Conservation (phyloP, 92 coral and sea anemone species). For the Pocillopora grandis region DNA sequence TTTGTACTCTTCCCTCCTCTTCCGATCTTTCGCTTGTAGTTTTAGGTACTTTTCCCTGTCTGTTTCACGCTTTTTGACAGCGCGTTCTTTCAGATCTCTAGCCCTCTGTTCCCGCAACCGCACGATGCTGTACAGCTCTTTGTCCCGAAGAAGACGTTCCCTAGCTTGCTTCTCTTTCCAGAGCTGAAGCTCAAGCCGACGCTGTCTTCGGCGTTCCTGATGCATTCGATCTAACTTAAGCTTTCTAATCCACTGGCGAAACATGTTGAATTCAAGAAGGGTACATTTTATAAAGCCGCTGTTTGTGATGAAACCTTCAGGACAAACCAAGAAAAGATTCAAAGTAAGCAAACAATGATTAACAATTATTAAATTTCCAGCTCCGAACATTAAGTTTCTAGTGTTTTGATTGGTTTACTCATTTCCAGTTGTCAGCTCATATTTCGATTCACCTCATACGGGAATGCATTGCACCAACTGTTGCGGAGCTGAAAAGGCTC, state of each 20-base stretch:
- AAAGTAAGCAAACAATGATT: not conserved
- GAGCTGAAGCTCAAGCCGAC: constrained; percentile 50
- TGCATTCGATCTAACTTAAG: constrained; percentile 79
- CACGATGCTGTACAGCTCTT: constrained; percentile 53
- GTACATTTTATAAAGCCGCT: constrained; percentile 89
- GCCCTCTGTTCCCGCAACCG: constrained; percentile 63
- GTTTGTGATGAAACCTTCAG: constrained; percentile 81
- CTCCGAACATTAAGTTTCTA: too few relatives aligned
- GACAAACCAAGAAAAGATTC: not conserved
- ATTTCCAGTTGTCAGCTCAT: too few relatives aligned
- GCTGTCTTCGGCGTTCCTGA: constrained; percentile 51
- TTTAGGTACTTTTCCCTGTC: constrained; percentile 50
- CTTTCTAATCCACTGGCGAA: constrained; percentile 92
- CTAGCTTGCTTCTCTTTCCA: constrained; percentile 54
- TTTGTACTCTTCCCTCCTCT: constrained; percentile 55
- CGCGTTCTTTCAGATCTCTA: constrained; percentile 47
- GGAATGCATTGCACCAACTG: too few relatives aligned
- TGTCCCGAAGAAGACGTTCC: constrained; percentile 64
- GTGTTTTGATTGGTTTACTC: too few relatives aligned
- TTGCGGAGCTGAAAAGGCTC: too few relatives aligned
- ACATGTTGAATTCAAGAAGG: constrained; percentile 89
- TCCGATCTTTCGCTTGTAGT: constrained; percentile 53
- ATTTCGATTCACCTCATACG: too few relatives aligned
- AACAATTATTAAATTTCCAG: too few relatives aligned
- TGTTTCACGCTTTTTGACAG: constrained; percentile 15